phyloP scores from a whole-genome alignment of 2,888 invertebrate species.

The Drosophila infuscata region DNA sequence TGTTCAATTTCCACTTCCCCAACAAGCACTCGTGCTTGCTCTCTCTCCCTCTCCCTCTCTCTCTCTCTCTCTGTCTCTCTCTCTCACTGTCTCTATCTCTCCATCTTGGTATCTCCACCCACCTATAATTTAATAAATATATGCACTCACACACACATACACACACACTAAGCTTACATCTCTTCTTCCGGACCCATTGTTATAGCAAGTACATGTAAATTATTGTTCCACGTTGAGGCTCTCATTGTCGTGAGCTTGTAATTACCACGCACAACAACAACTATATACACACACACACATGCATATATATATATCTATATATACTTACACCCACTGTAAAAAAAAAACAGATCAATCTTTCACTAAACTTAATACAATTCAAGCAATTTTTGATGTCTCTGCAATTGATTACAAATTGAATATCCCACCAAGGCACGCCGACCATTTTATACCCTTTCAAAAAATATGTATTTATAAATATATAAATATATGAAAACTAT shows the following conservation, averaged over 20 bases:
- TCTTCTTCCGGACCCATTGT: conserved; percentile 77
- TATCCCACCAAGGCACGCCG: not conserved
- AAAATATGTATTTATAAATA: not conserved
- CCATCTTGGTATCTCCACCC: conserved; percentile 5
- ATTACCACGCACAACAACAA: conserved; percentile 63
- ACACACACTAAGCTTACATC: conserved; percentile 11
- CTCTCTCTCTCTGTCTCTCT: not conserved
- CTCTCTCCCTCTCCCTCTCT: not conserved
- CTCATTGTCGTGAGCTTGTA: conserved; percentile 69
- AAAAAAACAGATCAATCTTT: not conserved
- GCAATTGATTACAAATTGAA: conserved; percentile 2
- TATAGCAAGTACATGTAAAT: conserved; percentile 78
- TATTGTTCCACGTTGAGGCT: conserved; percentile 70
- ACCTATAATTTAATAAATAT: conserved; percentile 39
- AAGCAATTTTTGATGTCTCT: not conserved
- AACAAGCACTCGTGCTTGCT: conserved; percentile 2
- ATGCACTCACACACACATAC: conserved; percentile 17
- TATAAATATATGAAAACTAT: not conserved
- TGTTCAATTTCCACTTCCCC: conserved; percentile 44
- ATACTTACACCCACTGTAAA: not conserved
- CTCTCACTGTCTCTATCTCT: conserved; percentile 1
- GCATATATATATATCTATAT: conserved; percentile 1
- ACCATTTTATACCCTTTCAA: not conserved
- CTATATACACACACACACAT: not conserved
- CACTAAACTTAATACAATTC: conserved; percentile 4